Evolutionary conservation across 2,888 invertebrate species (phyloP).

Genomic region (Lochmaea crataegi): DNA sequence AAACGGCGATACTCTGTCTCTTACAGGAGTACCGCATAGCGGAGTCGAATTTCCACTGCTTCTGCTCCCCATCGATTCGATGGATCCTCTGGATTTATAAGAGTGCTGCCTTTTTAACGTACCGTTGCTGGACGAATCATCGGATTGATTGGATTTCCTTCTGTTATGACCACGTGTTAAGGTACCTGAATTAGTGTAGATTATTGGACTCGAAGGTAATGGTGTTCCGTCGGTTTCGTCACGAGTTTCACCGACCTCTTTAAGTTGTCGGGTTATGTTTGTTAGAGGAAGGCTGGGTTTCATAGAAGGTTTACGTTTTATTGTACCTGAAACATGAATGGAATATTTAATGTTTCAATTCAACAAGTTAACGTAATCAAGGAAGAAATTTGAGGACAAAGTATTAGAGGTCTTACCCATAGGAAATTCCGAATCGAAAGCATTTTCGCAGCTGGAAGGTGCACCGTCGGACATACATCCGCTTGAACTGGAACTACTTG

Average conservation of each 20-base stretch:
- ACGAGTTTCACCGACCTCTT: slow-evolving; percentile 85
- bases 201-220: slow-evolving; percentile 60
- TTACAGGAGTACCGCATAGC: slow-evolving; percentile 67
- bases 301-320: slow-evolving; percentile 93
- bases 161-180: slow-evolving; percentile 69
- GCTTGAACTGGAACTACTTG: slow-evolving; percentile 87
- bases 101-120: slow-evolving; percentile 73
- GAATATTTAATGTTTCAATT: neutral
- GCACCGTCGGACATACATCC: slow-evolving; percentile 87
- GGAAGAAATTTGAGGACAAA: neutral
- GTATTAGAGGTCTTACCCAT: slow-evolving; percentile 68
- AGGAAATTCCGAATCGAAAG: slow-evolving; percentile 81
- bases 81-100: slow-evolving; percentile 65
- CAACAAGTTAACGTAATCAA: too few relatives aligned
- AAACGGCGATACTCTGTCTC: slow-evolving; percentile 67
- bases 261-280: slow-evolving; percentile 89
- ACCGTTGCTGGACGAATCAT: slow-evolving; percentile 63
- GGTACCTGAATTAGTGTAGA: slow-evolving; percentile 62
- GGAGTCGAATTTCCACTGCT: slow-evolving; percentile 66
- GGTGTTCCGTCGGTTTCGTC: slow-evolving; percentile 68
- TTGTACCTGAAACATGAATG: slow-evolving; percentile 72
- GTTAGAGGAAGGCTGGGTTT: slow-evolving; percentile 92
- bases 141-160: slow-evolving; percentile 63
- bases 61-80: slow-evolving; percentile 64
- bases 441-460: slow-evolving; percentile 77